phyloP scores from a whole-genome alignment of 2,113 vertebrate species.

The Paradisaea rubra region DNA sequence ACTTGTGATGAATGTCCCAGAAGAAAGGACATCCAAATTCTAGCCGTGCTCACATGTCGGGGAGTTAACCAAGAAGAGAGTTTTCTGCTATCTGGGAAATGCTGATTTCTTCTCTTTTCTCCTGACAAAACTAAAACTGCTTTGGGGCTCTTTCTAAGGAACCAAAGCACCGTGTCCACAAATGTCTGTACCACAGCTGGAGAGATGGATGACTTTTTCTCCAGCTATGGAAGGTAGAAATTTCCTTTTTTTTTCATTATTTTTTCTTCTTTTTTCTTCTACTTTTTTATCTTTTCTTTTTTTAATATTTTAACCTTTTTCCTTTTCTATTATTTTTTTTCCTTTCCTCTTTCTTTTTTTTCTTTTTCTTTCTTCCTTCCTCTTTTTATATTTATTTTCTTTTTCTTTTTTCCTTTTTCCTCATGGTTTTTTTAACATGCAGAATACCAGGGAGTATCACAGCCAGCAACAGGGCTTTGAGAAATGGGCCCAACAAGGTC shows the following conservation, averaged over 20 bases:
- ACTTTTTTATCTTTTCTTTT: neutral
- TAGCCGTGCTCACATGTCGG: rapidly evolving
- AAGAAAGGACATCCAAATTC: neutral
- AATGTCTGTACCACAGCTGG: neutral
- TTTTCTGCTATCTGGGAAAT: neutral
- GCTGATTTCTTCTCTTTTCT: neutral
- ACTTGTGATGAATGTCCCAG: neutral
- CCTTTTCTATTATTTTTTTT: rapidly evolving
- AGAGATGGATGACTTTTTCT: neutral
- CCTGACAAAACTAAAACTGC: neutral
- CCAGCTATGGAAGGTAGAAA: neutral
- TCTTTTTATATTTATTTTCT: too few relatives aligned
- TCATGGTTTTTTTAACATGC: neutral
- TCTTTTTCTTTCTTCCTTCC: too few relatives aligned
- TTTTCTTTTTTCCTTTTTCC: too few relatives aligned
- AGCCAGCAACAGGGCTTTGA: neutral
- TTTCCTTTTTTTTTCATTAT: too few relatives aligned
- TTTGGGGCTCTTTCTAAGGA: neutral
- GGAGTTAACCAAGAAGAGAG: neutral
- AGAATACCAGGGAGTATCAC: neutral
- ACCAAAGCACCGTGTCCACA: neutral
- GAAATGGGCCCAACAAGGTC: neutral
- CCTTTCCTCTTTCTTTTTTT: too few relatives aligned
- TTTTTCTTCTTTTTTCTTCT: neutral
- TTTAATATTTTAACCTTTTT: too few relatives aligned